Evolutionary conservation across 30 jellyfish, hydroid and myxozoan species (phyloP), one percentile per base, ranked within the genome.

Genomic region (Nemopilema nomurai): DNA sequence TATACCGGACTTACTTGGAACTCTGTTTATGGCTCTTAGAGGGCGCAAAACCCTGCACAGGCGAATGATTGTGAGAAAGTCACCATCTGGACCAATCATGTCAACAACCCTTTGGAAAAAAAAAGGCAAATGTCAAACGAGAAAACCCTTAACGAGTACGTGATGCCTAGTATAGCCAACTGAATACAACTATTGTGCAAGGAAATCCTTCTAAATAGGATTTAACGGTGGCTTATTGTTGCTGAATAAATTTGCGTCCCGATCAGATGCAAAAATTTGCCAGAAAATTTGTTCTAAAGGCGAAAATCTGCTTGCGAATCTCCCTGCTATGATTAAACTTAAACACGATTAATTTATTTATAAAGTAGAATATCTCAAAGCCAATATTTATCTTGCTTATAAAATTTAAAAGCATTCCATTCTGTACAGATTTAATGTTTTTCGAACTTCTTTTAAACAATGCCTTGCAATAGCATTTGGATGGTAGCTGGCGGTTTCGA

Each of bases 21-120:
- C 98, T 28, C 98, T 82, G 88, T 92, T 92, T 86, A 92, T 92
- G 30, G 98, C 98, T 21, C 98, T 62, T 19, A 92, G 90, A 13
- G 98, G 98, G 49, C 98, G 73, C 28, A 92, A 66, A 19, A 92
- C 97, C 52, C 98, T 51, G 20, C 92, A 51, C 19, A 92, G 69
- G 4, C 98, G 96, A 29, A 87, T 96, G 17, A 87, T 92, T 13
- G 98, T 74, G 24, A 92, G 62, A 71, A 92, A 92, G 25, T 89
- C 97, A 1, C 98, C 98, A 62, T 76, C 74, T 22, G 84, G 83
- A 4, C 97, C 96, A 51, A 74, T 32, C 62, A 84, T 83, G 19
- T 87, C 97, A 21, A 84, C 97, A 32, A 92, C 89, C 62, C 96
- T 92, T 28, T 23, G 32, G 22, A 74, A 1, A 25, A 4, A 8